Base-by-base conservation (phyloP, 2,113 vertebrate genomes). In the Equus quagga region DNA sequence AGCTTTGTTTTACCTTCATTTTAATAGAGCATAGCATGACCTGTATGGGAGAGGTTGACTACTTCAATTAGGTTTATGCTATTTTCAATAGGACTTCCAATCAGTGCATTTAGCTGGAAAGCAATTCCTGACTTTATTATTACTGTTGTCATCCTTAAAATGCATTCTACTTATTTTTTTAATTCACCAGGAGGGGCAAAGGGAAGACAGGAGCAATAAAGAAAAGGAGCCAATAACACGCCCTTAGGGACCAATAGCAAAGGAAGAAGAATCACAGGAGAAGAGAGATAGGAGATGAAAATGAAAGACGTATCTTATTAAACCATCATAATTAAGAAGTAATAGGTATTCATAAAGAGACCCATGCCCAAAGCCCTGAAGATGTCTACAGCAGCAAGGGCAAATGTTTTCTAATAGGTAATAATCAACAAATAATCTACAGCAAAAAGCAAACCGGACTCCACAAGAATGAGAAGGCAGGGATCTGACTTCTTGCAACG, bases 11-110 rank as follows among this genome's bases (percentile, higher is more conserved):
- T 96, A 96, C 95, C 88, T 95, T 98, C 97, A 84, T 97, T 98
- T 98, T 96, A 98, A 96, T 95, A 97, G 92, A 96, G 70, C 67
- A 75, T 56, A 62, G 62, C n/a, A 6, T 89, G 97, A 98, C 98
- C 97, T 97, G 84, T 96, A 62, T 91, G 92, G 97, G 97, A 96
- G 92, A 94, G 67, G 88, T 93, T 98, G 98, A 91, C 97, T 94
- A 78, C 95, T 98, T 98, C 96, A 98, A 97, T 98, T 98, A 98
- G 96, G 96, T 96, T 98, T 97, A 97, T 93, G 85, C 78, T 97
- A 76, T 97, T 98, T 98, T 97, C 96, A 0, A 91, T 95, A 98
- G 95, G 73, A 72, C 92, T 97, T 97, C 97, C 97, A 98, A 97
- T 97, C 96, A 97, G 96, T 49, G 90, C 96, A 97, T 98, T 96